Base-by-base conservation (phyloP, 1,140 invertebrate species). In the Parapsyche elsis region DNA sequence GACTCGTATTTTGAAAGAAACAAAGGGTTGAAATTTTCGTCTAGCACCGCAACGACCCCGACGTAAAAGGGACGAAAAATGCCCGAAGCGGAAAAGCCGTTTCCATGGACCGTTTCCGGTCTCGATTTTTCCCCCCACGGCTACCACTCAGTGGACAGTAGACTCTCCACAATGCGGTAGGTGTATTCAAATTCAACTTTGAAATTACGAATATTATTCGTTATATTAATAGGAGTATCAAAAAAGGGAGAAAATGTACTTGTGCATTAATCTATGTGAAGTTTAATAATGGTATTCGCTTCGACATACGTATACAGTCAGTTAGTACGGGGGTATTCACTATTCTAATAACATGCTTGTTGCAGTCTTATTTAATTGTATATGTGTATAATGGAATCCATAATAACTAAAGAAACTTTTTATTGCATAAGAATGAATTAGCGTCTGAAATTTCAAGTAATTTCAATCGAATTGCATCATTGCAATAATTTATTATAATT, bases 1-100 rank as follows among this genome's bases (percentile, higher is more conserved):
- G 53, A 59, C n/a, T 38, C 53, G 21, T 59, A 16, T 59, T 59
- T 70, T 71, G 64, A 64, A 16, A 24, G 76, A 80, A 80, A 81
- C 80, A 81, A 77, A 81, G 80, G 64, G 80, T 71, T 49, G 71
- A 12, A 24, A 59, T 9, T 49, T 23, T 44, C 74, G 45, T 19
- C 30, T 76, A 16, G 57, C 44, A 24, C 12, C 30, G 44, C 12
- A 46, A 16, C 49, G 49, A 53, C 16, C 16, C 16, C 49, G 49
- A 53, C 14, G 71, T n/a, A 73, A 78, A 78, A 53, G 76, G 73
- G 76, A 57, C 19, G 61, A 76, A 81, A 80, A 79, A 57, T 9
- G 77, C 76, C 75, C 71, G 23, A 45, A 77, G 78, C 78, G 78
- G 81, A 82, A 77, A 53, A 73, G 61, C 44, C 45, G 67, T 45